Percentiles rank a stretch among this genome's conserved stretches.
Evolutionary conservation across 2,797 vertebrate genomes (phyloP).

Genomic region (Dromococcyx pavoninus): DNA sequence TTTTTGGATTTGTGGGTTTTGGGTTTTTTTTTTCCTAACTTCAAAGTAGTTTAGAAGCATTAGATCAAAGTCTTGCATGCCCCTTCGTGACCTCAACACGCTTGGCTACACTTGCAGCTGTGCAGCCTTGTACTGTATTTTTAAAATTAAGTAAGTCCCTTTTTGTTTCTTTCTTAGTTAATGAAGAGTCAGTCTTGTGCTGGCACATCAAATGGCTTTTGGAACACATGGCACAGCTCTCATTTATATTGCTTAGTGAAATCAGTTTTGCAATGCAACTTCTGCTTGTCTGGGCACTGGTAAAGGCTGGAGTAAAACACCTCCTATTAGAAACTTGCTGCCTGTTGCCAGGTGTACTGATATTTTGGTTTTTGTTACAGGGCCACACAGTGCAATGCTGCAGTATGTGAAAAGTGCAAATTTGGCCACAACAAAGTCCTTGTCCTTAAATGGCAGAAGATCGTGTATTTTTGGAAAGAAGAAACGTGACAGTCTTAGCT

Average conservation of each 20-base stretch:
- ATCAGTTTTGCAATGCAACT: background rate
- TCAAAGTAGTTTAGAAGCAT: constrained; percentile 10
- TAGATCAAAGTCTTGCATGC: background rate
- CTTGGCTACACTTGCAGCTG: constrained; percentile 7
- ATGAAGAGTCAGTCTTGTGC: background rate
- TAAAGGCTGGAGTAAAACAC: background rate
- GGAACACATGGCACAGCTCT: background rate
- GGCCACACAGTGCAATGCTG: background rate
- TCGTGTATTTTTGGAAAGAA: no score
- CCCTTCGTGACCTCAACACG: background rate
- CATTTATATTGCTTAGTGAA: background rate
- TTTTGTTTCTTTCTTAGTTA: constrained; percentile 7
- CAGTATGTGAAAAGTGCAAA: background rate
- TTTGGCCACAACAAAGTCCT: background rate
- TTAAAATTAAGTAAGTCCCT: background rate
- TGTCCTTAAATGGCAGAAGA: background rate
- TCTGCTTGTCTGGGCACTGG: background rate
- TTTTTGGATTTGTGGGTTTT: background rate
- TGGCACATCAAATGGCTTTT: background rate
- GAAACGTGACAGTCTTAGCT: background rate
- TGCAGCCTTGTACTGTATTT: background rate
- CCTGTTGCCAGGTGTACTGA: background rate
- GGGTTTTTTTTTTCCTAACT: background rate
- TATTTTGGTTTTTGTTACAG: background rate
- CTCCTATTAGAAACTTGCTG: background rate